A percentile compares a stretch with the other conserved stretches of the same genome.
phyloP scores from a whole-genome alignment of 2,888 invertebrate species.

The Sinodicranocentrus sp. region DNA sequence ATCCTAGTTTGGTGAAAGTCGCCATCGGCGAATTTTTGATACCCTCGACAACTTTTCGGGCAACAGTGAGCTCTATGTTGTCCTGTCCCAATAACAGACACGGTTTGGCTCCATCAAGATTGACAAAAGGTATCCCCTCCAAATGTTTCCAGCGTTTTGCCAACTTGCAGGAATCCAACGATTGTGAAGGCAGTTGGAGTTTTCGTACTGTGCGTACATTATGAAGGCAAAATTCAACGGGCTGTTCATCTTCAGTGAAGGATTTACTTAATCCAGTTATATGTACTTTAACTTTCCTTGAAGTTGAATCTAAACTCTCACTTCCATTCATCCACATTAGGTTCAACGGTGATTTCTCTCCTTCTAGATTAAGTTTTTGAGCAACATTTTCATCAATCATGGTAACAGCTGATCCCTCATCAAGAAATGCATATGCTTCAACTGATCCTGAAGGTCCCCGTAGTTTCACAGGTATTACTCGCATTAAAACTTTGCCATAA shows the following conservation, averaged over 20 bases:
- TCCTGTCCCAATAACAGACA: slow-evolving; percentile 36
- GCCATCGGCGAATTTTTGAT: background rate
- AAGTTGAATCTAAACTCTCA: background rate
- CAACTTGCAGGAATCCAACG: background rate
- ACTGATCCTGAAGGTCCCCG: slow-evolving; percentile 8
- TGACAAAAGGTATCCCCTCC: background rate
- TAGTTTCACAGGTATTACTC: slow-evolving; percentile 54
- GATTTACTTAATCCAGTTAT: slow-evolving; percentile 4
- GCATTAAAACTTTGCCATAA: slow-evolving; percentile 30
- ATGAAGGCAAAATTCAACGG: background rate
- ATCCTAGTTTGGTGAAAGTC: slow-evolving; percentile 26
- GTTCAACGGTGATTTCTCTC: background rate
- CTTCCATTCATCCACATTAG: slow-evolving; percentile 13
- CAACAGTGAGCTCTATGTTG: slow-evolving; percentile 22
- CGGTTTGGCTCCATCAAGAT: background rate
- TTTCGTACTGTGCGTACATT: slow-evolving; percentile 19
- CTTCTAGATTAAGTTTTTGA: slow-evolving; percentile 1
- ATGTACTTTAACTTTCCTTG: background rate
- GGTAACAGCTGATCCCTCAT: slow-evolving; percentile 52
- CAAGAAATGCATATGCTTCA: slow-evolving; percentile 55
- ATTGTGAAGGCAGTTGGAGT: slow-evolving; percentile 22
- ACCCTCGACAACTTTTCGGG: slow-evolving; percentile 27
- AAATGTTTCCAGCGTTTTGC: slow-evolving; percentile 7
- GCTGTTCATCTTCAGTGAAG: too few relatives aligned
- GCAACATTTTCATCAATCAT: slow-evolving; percentile 47